Conservation (phyloP, 2,888 invertebrate species). For the Caenorhabditis sp. region DNA sequence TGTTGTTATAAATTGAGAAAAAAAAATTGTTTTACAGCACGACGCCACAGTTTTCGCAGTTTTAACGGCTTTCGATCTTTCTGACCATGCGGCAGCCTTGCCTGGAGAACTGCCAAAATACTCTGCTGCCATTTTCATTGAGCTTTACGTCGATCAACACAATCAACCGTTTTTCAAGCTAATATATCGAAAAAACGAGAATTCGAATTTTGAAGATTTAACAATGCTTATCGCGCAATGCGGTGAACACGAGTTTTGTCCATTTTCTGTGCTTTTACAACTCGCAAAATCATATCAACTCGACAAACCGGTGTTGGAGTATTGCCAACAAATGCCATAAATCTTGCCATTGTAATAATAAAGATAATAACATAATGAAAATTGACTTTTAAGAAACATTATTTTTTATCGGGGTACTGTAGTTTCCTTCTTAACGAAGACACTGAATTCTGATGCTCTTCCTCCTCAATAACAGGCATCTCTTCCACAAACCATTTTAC, state of each 20-base stretch:
- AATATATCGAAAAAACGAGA: neutral
- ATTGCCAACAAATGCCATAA: neutral
- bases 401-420: neutral
- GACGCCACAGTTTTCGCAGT: neutral
- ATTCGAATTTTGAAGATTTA: neutral
- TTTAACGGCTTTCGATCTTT: neutral
- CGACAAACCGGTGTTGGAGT: neutral
- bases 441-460: constrained; percentile 16
- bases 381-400: no score
- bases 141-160: neutral
- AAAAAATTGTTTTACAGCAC: neutral
- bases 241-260: neutral
- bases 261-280: neutral
- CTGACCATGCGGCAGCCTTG: neutral
- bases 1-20: no score
- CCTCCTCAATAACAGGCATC: constrained; percentile 38
- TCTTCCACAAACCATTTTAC: constrained; percentile 44
- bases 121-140: neutral
- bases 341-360: neutral
- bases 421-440: neutral
- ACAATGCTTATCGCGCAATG: neutral
- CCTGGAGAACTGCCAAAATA: neutral
- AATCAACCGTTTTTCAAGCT: neutral
- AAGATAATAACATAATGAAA: neutral
- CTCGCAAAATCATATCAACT: neutral